Base-by-base conservation (phyloP, 2,797 vertebrate species). In the Poeciliopsis infans region DNA sequence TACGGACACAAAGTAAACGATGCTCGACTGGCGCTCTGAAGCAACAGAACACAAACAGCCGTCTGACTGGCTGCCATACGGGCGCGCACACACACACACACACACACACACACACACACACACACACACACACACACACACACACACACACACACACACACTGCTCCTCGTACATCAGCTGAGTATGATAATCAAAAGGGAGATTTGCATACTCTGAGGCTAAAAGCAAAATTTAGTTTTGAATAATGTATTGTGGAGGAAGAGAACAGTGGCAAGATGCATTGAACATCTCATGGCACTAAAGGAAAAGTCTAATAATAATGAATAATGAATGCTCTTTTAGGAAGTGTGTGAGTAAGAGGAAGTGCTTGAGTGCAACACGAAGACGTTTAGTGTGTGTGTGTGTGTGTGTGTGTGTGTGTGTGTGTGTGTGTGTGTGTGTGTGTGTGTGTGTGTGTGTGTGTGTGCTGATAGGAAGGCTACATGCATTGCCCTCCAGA, bases 161-260 rank as follows among this genome's bases (percentile, higher is more conserved):
- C 23, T 13, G 36, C 23, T 75, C 82, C 77, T 91, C 80, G 68
- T 87, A 86, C 83, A 90, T 94, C 92, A 93, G 93, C 91, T 94
- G 92, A 93, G 93, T 94, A 94, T 93, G 91, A 91, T 94, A 92
- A 95, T 95, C 90, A 94, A 90, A 91, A 85, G 85, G 72, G 41
- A 86, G 81, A 95, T 95, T 95, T 95, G 92, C 95, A 94, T 95
- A 92, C 90, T 94, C 90, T 20, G 76, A 82, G 88, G 91, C 92
- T 91, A 92, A 94, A 93, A 94, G 91, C 91, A 83, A 84, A 84
- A 87, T 92, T 95, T 93, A 91, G 85, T 93, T 78, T 89, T 95
- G 90, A 94, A 95, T 96, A 91, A 95, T 95, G 91, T 85, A 95
- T 93, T 43, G 87, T 74, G 47, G 90, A 90, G 89, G 91, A 90